Evolutionary conservation across 2,888 invertebrate genomes (phyloP).

Genomic region (Hymenopus coronatus): DNA sequence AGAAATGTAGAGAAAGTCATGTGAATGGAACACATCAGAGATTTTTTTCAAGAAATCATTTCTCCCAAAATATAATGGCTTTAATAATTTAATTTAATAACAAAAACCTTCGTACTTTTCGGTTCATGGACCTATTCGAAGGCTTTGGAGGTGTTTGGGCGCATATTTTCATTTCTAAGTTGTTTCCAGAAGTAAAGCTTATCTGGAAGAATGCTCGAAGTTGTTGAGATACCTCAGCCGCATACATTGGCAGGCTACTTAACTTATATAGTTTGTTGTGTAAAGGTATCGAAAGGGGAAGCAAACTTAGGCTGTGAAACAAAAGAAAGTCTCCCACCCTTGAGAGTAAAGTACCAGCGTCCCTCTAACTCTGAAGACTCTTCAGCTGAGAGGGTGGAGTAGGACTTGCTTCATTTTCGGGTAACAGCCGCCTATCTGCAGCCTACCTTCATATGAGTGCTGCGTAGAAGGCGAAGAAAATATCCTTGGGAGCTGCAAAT

Average conservation of each 20-base stretch:
- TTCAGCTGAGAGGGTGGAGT: neutral
- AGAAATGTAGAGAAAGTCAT: too few species aligned
- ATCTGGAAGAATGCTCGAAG: neutral
- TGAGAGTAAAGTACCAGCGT: neutral
- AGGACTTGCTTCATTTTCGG: neutral
- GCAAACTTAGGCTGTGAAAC: neutral
- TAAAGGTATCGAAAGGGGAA: neutral
- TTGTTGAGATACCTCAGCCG: neutral
- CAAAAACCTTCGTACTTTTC: too few species aligned
- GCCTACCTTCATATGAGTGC: neutral
- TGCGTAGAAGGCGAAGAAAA: neutral
- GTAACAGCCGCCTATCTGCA: neutral
- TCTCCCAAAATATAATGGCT: too few species aligned
- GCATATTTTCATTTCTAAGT: too few species aligned
- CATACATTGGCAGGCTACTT: neutral
- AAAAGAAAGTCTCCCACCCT: neutral
- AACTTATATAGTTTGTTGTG: neutral
- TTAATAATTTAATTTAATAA: too few species aligned
- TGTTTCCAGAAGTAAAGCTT: too few species aligned
- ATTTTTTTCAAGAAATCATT: too few species aligned
- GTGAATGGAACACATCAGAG: too few species aligned
- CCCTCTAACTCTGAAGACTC: neutral
- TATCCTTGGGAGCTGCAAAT: too few species aligned
- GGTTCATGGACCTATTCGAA: too few species aligned
- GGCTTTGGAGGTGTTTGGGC: too few species aligned